A percentile compares a stretch with the other conserved stretches of the same genome.
These are phyloP conservation scores for Apamea sordens DNA, from an alignment of 2,888 invertebrate species.

Conservation along the genomic window DNA sequence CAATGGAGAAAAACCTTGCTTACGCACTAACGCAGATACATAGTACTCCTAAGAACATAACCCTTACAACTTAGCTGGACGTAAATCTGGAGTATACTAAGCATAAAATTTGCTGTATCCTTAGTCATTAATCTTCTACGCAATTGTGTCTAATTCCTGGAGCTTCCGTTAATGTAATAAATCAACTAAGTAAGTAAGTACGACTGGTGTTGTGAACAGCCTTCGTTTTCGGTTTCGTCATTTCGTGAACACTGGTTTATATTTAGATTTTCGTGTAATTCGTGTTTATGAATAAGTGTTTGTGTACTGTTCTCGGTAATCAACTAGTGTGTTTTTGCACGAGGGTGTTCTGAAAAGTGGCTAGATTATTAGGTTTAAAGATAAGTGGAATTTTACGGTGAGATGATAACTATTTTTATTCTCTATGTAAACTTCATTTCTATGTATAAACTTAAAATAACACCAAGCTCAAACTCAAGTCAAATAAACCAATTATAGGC, in stretches of 20 bases:
- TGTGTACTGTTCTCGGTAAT: slow-evolving; percentile 8
- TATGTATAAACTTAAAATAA: neutral
- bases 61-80: slow-evolving; percentile 46
- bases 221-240: slow-evolving; percentile 60
- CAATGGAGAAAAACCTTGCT: no score
- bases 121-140: slow-evolving; percentile 81
- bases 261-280: slow-evolving; percentile 34
- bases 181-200: slow-evolving; percentile 80
- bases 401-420: neutral
- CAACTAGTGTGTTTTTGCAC: neutral
- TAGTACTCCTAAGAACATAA: slow-evolving; percentile 39
- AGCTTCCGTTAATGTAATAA: slow-evolving; percentile 82
- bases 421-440: neutral
- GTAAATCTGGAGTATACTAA: slow-evolving; percentile 75
- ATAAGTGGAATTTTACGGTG: neutral
- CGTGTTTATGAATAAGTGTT: slow-evolving; percentile 15
- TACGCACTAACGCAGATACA: neutral
- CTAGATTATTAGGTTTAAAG: neutral
- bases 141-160: slow-evolving; percentile 85
- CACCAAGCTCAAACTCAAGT: neutral
- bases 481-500: neutral
- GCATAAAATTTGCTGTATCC: slow-evolving; percentile 82
- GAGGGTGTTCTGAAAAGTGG: neutral
- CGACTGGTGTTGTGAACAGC: slow-evolving; percentile 57
- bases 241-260: slow-evolving; percentile 59